Conservation (phyloP, 2,113 vertebrate species). For the Phyllostomus hastatus region DNA sequence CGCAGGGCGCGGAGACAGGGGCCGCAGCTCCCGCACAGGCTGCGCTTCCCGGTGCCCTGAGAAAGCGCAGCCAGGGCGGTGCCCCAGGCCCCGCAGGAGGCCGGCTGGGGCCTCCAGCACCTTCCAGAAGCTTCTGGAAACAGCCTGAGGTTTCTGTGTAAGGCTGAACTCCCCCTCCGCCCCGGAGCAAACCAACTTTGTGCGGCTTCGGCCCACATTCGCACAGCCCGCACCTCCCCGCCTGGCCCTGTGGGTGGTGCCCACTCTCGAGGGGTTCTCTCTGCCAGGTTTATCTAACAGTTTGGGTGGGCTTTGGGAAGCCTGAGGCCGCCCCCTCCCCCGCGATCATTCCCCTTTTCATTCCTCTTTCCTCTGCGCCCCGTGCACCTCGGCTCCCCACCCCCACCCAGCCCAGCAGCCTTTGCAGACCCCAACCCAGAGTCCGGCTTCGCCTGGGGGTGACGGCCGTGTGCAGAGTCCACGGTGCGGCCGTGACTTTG, state of each 20-base stretch:
- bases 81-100: background rate
- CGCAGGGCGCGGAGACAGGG: fast-evolving
- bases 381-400: fast-evolving
- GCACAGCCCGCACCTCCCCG: background rate
- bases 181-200: background rate
- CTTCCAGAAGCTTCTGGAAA: background rate
- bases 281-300: background rate
- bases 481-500: conserved; percentile 30
- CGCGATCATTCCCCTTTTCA: background rate
- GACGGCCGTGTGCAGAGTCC: background rate
- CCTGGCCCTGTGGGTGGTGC: background rate
- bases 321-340: background rate
- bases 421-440: background rate
- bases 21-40: background rate
- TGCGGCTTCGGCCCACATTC: background rate
- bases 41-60: fast-evolving
- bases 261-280: background rate
- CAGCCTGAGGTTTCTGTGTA: background rate
- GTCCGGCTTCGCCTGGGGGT: background rate
- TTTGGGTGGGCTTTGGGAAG: background rate
- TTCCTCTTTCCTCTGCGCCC: background rate
- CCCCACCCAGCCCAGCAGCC: fast-evolving
- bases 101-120: background rate
- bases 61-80: fast-evolving
- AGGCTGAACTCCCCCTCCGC: background rate